Base-by-base conservation (phyloP, 2,797 vertebrate species). In the Danio kyathit region DNA sequence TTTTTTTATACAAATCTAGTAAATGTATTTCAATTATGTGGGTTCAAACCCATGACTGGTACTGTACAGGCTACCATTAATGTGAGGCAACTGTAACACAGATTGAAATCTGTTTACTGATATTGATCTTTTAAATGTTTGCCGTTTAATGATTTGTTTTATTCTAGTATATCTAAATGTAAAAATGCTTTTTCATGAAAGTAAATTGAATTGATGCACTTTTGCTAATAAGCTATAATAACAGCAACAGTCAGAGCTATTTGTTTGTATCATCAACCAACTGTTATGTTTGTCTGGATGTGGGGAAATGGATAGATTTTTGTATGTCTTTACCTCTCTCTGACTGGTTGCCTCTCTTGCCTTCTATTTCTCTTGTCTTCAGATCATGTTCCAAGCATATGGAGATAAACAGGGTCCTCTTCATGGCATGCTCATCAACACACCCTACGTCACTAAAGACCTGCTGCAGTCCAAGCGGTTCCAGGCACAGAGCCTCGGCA, bases 371-470 rank as follows among this genome's bases (percentile, higher is more conserved):
- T 66, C 14, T n/a, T 76, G 44, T 86, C 44, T 79, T 19, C 86
- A 99, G 98, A 99, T 99, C 89, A 97, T 98, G 97, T 99, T 99
- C 86, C 95, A 97, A 84, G 97, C 97, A 0, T 99, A 97, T 0
- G 96, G 97, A 64, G 95, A 97, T 88, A 99, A 99, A 79, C 97
- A 97, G 76, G 97, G 98, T 0, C 95, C 92, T 0, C 91, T 97
- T 82, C 97, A 99, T 0, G 97, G 97, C 52, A 99, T 99, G 98
- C 93, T 98, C 64, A 99, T 99, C 92, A 99, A 99, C 90, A 99
- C 97, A 0, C 96, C 98, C 0, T 99, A 99, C 0, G 96, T 99
- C 88, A 99, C 98, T 89, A 99, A 99, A 90, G 98, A 99, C 85
- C 93, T 99, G 85, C 95, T 99, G 3, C 98, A 99, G 90, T 96